Percentiles rank a stretch among this genome's conserved stretches.
phyloP scores from a whole-genome alignment of 2,113 vertebrate species.

The Cervus canadensis region DNA sequence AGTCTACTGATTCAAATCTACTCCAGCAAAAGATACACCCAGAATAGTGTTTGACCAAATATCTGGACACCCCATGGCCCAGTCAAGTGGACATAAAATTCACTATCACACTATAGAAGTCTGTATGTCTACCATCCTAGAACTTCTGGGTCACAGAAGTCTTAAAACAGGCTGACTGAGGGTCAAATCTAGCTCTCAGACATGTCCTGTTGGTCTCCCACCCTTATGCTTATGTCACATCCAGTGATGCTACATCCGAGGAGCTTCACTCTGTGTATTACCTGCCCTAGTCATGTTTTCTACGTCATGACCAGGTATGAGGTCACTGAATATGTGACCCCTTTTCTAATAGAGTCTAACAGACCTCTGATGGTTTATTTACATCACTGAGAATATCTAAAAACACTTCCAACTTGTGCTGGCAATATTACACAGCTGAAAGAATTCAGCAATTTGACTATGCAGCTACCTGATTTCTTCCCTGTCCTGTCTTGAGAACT shows the following conservation, averaged over 20 bases:
- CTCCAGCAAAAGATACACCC: not conserved
- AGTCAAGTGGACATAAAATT: not conserved
- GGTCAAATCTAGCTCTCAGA: not conserved
- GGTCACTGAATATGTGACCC: not conserved
- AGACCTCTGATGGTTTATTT: not conserved
- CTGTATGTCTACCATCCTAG: not conserved
- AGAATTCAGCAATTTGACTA: slow-evolving; percentile 7
- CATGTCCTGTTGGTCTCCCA: not conserved
- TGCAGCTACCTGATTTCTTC: not conserved
- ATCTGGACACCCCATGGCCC: not conserved
- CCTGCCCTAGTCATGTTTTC: not conserved
- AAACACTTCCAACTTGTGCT: not conserved
- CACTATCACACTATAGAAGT: not conserved
- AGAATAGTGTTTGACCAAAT: not conserved
- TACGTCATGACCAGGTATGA: not conserved
- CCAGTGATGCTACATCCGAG: not conserved
- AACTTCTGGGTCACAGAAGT: not conserved
- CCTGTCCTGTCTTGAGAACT: not conserved
- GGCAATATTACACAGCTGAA: not conserved
- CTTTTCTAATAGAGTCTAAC: not conserved
- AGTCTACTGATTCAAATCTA: not conserved
- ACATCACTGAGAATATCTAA: slow-evolving; percentile 1
- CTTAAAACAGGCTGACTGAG: not conserved
- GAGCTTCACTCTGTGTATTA: not conserved
- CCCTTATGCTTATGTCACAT: fast-evolving